Base-by-base conservation (phyloP, 1,140 invertebrate genomes). In the Metaphire vulgaris region DNA sequence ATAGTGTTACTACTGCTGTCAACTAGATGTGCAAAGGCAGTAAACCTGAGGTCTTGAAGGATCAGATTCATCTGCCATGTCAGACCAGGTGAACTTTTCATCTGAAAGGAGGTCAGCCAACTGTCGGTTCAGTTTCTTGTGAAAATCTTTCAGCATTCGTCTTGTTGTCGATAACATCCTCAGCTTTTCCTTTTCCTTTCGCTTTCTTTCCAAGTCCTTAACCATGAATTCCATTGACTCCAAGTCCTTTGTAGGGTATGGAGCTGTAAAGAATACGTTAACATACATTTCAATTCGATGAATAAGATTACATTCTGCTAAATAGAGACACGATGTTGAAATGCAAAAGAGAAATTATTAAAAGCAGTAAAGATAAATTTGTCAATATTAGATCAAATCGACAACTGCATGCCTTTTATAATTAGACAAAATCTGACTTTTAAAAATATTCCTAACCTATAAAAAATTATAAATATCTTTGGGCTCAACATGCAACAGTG, bases 101-200 rank as follows among this genome's bases (percentile, higher is more conserved):
- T 73, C 72, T 12, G 33, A 12, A 21, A 73, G 72, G n/a, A 73
- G 72, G 32, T 73, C 33, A 29, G 34, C 72, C 33, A 73, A 30
- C n/a, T 73, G 32, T 16, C 21, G 15, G 33, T 73, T 73, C 31
- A 73, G 41, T 6, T 28, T 28, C 34, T 34, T 34, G 30, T 56
- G 41, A 30, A 73, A 73, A 0, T 33, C 41, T 21, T 73, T 73
- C 32, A 73, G 72, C 72, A 73, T 73, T 16, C 32, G 32, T 21
- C 34, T 41, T 41, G 72, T 73, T 14, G 31, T 41, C 41, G 72
- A 41, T 34, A 73, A 56, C 30, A 73, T 64, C 16, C 30, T 73
- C 0, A 16, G 1, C 28, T n/a, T 73, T 21, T 33, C 26, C 2
- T 73, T 73, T 6, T 6, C 41, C 72, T 56, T 73, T 1, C 26